Evolutionary conservation across 2,797 vertebrate species (phyloP).

Genomic region (Rhynchonycteris naso): DNA sequence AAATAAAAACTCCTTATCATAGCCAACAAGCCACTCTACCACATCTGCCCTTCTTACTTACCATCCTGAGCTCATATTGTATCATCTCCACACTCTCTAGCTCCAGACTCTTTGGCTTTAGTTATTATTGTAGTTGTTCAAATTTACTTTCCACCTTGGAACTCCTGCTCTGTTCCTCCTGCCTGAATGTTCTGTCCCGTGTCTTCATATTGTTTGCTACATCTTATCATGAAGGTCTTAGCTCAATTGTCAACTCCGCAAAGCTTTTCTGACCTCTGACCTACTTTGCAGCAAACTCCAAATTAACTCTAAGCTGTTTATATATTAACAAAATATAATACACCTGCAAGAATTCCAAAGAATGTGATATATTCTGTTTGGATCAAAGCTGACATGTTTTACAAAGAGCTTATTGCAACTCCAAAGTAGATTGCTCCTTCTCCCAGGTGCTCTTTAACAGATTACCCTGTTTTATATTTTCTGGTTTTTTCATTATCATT

Average conservation of each 20-base stretch:
- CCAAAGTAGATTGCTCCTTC: not conserved
- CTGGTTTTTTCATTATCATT: not conserved
- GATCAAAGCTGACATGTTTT: constrained; percentile 45
- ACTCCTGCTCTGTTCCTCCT: not conserved
- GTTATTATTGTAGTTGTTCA: not conserved
- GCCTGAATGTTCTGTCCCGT: not conserved
- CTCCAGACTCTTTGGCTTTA: not conserved
- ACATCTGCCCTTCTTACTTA: not conserved
- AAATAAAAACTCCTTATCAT: not conserved
- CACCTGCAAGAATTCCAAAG: constrained; percentile 22
- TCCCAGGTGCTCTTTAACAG: not conserved
- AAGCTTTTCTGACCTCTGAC: not conserved
- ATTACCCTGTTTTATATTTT: not conserved
- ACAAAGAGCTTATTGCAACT: constrained; percentile 7
- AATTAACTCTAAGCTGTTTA: constrained; percentile 20
- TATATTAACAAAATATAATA: constrained; percentile 32
- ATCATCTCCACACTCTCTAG: not conserved
- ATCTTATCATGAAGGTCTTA: not conserved
- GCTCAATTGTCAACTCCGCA: not conserved
- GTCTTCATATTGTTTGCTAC: not conserved
- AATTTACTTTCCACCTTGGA: not conserved
- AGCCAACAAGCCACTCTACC: not conserved
- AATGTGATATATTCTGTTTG: constrained; percentile 29
- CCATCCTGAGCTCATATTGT: not conserved
- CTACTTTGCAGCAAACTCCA: not conserved